These are phyloP conservation scores for Tachina fera DNA, from an alignment of 2,888 invertebrate genomes.

Conservation along the genomic window DNA sequence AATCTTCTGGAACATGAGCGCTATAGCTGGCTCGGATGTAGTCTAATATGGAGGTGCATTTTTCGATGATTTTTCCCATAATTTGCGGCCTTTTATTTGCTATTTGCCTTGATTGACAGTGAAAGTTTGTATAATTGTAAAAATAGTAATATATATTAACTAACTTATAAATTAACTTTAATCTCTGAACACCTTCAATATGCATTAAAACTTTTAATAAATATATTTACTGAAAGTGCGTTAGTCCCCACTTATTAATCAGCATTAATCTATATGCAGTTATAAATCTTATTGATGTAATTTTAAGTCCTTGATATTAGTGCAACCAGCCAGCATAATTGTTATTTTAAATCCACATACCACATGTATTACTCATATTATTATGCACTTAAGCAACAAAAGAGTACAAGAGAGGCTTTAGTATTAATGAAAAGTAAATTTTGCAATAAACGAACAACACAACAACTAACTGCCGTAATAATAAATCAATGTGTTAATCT, in stretches of 20 bases:
- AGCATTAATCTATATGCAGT: slow-evolving; percentile 13
- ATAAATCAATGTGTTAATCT: slow-evolving; percentile 58
- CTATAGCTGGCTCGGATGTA: too few species aligned
- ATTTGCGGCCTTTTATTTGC: too few species aligned
- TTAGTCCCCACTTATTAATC: slow-evolving; percentile 6
- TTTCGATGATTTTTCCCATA: too few species aligned
- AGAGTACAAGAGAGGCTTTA: not conserved
- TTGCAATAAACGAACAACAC: not conserved
- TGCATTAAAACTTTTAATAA: too few species aligned
- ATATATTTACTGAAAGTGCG: too few species aligned
- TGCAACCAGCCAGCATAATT: slow-evolving; percentile 11
- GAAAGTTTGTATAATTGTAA: too few species aligned
- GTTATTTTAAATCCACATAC: slow-evolving; percentile 4
- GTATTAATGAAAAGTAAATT: slow-evolving; percentile 20
- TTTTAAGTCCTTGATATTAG: slow-evolving; percentile 28
- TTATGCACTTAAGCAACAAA: not conserved
- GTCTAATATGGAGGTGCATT: too few species aligned
- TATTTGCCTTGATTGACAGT: too few species aligned
- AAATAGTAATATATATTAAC: too few species aligned
- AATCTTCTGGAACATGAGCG: too few species aligned
- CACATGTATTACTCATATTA: not conserved
- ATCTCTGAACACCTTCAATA: too few species aligned
- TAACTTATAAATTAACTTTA: too few species aligned
- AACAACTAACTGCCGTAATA: slow-evolving; percentile 10
- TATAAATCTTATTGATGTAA: slow-evolving; percentile 24